A percentile compares a stretch with the other conserved stretches of the same genome.
Conservation (phyloP, 53 echinoderm and acorn worm genomes). For the Glandiceps talaboti region DNA sequence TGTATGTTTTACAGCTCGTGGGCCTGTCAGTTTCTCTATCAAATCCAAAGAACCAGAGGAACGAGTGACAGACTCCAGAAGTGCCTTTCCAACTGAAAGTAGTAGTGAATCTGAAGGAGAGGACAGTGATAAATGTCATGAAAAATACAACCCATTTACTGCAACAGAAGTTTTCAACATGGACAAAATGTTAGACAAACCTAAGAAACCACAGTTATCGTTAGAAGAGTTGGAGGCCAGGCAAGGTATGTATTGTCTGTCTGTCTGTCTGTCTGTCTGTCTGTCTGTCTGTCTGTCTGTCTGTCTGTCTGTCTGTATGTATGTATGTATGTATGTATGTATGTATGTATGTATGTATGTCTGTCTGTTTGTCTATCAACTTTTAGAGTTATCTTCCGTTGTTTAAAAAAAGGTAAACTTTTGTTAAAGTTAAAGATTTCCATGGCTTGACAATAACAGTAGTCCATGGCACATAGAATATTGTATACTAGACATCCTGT, state of each 20-base stretch:
- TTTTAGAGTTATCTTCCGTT: no score
- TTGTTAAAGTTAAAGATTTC: no score
- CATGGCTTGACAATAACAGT: no score
- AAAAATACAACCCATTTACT: neutral
- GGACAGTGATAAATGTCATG: constrained; percentile 21
- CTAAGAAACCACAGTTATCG: neutral
- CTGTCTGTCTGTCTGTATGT: no score
- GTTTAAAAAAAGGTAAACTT: no score
- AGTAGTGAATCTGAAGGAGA: constrained; percentile 39
- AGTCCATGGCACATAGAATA: no score
- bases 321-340: no score
- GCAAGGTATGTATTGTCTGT: neutral
- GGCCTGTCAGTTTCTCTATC: constrained; percentile 92
- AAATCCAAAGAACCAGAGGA: constrained; percentile 58
- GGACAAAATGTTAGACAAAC: neutral
- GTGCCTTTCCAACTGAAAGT: constrained; percentile 76
- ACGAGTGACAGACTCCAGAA: constrained; percentile 45
- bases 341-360: no score
- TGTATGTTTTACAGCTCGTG: constrained; percentile 20
- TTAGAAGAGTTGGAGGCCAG: neutral
- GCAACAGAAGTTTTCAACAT: neutral
- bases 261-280: no score
- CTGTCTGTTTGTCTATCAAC: no score
- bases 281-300: no score
- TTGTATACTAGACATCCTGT: no score